Percentiles rank a stretch among this genome's conserved stretches.
Conservation (phyloP, 2,797 vertebrate genomes). For the Rhynchonycteris naso region DNA sequence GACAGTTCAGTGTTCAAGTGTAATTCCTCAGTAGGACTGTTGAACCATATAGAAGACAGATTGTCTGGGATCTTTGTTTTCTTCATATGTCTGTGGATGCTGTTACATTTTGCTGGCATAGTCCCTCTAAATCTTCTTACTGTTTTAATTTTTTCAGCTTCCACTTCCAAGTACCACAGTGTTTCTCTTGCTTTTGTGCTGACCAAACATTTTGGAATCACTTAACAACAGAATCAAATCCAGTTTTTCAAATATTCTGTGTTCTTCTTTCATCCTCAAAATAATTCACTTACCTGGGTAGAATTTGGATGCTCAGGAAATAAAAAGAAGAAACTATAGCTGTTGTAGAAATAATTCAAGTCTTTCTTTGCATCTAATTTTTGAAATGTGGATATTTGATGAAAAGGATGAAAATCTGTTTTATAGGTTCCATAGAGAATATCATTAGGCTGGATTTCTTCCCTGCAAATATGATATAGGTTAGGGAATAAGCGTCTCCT, state of each 20-base stretch:
- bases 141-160: not conserved
- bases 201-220: constrained; percentile 20
- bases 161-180: not conserved
- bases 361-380: not conserved
- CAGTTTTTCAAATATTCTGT: not conserved
- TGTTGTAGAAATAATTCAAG: not conserved
- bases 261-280: not conserved
- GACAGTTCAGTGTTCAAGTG: not conserved
- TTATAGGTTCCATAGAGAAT: not conserved
- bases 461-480: not conserved
- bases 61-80: not conserved
- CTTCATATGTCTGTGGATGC: not conserved
- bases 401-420: constrained; percentile 21
- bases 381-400: not conserved
- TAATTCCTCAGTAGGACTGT: not conserved
- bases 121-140: not conserved
- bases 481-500: not conserved
- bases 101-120: not conserved
- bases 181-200: not conserved
- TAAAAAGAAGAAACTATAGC: not conserved
- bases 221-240: not conserved
- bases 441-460: not conserved
- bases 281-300: not conserved
- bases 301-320: not conserved
- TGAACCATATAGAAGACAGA: not conserved